These are phyloP conservation scores for Megalops atlanticus DNA, from an alignment of 2,113 vertebrate species.

Conservation along the genomic window DNA sequence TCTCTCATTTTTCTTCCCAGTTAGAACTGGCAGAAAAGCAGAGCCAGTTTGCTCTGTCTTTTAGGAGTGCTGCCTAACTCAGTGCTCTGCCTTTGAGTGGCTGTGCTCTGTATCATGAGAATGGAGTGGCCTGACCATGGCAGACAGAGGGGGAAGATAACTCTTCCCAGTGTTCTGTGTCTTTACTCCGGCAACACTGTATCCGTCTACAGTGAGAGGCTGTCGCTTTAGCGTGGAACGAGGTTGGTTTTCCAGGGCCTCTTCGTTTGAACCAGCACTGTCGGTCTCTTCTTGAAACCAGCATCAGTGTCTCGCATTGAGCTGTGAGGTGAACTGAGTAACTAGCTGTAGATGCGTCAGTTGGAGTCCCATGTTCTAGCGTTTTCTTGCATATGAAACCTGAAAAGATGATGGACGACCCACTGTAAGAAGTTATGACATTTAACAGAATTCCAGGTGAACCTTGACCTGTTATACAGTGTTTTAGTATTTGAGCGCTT, in stretches of 20 bases:
- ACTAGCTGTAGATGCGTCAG: neutral
- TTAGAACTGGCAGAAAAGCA: neutral
- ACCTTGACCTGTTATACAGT: neutral
- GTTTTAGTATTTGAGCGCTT: neutral
- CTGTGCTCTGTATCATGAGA: slow-evolving; percentile 25
- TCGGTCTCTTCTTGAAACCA: neutral
- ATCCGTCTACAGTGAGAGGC: neutral
- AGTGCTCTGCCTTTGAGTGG: slow-evolving; percentile 55
- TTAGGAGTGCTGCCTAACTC: slow-evolving; percentile 52
- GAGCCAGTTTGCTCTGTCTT: neutral
- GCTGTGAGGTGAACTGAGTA: slow-evolving; percentile 60
- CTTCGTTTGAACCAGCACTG: neutral
- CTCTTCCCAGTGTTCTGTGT: neutral
- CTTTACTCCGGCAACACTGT: neutral
- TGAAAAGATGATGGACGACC: neutral
- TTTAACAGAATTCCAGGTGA: neutral
- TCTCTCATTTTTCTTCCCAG: neutral
- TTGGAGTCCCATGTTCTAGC: neutral
- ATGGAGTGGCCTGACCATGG: neutral
- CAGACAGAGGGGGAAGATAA: no score
- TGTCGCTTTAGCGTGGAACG: neutral
- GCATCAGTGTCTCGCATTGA: slow-evolving; percentile 31
- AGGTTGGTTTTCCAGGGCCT: neutral
- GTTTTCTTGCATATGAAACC: neutral
- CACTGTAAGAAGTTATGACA: neutral